Base-by-base conservation (phyloP, 2,797 vertebrate species). In the Percopsis omiscomaycus region DNA sequence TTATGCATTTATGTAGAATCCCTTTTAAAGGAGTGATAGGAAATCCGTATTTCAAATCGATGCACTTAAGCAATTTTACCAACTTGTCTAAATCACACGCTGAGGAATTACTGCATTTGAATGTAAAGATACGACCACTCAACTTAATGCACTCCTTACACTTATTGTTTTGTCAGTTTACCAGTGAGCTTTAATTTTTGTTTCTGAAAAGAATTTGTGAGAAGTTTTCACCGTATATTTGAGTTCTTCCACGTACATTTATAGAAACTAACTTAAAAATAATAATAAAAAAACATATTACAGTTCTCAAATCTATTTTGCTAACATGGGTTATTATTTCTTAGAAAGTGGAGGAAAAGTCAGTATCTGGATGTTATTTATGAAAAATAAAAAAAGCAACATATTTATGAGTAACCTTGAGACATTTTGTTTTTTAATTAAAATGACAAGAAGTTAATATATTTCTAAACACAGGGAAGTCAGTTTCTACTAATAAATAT, bases 361-460 rank as follows among this genome's bases (percentile, higher is more conserved):
- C 91, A 92, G 90, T 92, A 93, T 91, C 92, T 90, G 92, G 92
- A 93, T 92, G 92, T 93, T 93, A 94, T 94, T 94, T 94, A 93
- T 93, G 89, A 91, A 90, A 89, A 91, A 84, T 77, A 69, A 85
- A 87, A 87, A 89, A 81, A 75, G 85, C 84, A 86, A 92, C 90
- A 89, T 94, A 94, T 94, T 93, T 93, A 93, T 93, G 90, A 92
- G 90, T 93, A 92, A 91, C 89, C 88, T 92, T 84, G 79, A 93
- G 89, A 91, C 89, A 75, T 92, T 92, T 92, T 92, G 91, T 93
- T 93, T 94, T 94, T 93, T 91, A 92, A 93, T 92, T 91, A 89
- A 91, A 92, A 93, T 87, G 73, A 91, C 89, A 81, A 90, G 89
- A 92, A 91, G 87, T 92, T 93, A 93, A 93, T 93, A 94, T 94